These are phyloP conservation scores for Cervus canadensis DNA, from an alignment of 2,113 vertebrate species.

Conservation along the genomic window DNA sequence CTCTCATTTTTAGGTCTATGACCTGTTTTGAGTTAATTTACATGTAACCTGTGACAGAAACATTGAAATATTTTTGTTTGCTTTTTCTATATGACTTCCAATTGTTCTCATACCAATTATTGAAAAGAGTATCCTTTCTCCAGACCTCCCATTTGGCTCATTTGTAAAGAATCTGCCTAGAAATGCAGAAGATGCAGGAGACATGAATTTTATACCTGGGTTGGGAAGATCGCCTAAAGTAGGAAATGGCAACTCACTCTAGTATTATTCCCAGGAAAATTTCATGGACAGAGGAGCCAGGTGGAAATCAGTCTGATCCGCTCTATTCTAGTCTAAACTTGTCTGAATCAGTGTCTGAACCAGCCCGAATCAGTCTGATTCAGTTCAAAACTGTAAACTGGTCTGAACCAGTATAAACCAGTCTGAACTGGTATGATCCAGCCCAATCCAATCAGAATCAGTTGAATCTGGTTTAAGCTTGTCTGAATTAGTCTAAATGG, in stretches of 20 bases:
- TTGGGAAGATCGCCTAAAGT: not conserved
- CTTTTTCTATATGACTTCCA: not conserved
- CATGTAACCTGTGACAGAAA: not conserved
- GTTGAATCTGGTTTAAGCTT: not conserved
- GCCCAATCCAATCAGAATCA: not conserved
- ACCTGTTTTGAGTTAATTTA: not conserved
- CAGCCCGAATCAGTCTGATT: not conserved
- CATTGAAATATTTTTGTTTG: not conserved
- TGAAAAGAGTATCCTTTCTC: not conserved
- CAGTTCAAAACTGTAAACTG: not conserved
- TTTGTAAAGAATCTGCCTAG: not conserved
- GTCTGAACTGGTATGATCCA: not conserved
- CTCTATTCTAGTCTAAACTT: not conserved
- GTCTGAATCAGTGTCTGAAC: not conserved
- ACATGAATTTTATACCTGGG: not conserved
- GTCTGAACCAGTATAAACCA: not conserved
- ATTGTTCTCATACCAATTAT: not conserved
- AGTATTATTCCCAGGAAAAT: not conserved
- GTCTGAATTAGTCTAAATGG: not conserved
- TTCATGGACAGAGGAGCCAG: not conserved
- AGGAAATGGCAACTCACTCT: not conserved
- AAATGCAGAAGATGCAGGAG: not conserved
- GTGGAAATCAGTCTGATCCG: accelerated
- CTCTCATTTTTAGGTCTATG: not conserved
- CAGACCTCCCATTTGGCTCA: not conserved